These are phyloP conservation scores for Oreochromis niloticus DNA, from an alignment of 2,113 vertebrate genomes.

Conservation along the genomic window DNA sequence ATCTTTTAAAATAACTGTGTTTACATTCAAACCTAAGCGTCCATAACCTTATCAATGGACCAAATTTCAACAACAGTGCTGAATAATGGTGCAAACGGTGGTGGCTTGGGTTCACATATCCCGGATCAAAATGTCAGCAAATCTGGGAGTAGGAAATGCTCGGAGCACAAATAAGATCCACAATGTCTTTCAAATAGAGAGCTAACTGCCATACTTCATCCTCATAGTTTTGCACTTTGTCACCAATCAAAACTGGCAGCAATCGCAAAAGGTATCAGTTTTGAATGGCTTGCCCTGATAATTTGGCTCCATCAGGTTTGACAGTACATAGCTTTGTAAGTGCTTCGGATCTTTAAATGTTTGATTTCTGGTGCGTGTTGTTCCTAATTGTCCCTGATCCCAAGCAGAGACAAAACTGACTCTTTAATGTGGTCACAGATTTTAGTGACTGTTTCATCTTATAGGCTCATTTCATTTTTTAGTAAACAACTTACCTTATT, in stretches of 20 bases:
- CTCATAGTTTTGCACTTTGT: neutral
- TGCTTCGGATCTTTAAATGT: neutral
- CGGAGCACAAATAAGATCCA: no score
- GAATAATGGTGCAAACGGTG: no score
- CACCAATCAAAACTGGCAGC: neutral
- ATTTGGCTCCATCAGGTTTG: no score
- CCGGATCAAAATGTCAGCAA: no score
- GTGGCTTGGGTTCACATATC: no score
- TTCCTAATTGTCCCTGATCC: neutral
- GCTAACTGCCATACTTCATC: no score
- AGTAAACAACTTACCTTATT: no score
- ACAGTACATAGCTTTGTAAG: no score
- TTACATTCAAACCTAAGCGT: neutral
- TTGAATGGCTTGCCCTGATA: neutral
- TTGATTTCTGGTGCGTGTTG: neutral
- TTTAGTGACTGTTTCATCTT: conserved; percentile 7
- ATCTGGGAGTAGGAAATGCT: no score
- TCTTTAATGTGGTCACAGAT: neutral
- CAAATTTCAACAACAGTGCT: no score
- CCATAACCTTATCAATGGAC: no score
- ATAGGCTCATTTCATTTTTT: conserved; percentile 17
- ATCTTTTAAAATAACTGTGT: neutral
- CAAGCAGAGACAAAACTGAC: neutral
- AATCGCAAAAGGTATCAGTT: neutral
- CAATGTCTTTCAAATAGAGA: no score